phyloP scores from a whole-genome alignment of 1,140 invertebrate species.

The Aphis gossypii region DNA sequence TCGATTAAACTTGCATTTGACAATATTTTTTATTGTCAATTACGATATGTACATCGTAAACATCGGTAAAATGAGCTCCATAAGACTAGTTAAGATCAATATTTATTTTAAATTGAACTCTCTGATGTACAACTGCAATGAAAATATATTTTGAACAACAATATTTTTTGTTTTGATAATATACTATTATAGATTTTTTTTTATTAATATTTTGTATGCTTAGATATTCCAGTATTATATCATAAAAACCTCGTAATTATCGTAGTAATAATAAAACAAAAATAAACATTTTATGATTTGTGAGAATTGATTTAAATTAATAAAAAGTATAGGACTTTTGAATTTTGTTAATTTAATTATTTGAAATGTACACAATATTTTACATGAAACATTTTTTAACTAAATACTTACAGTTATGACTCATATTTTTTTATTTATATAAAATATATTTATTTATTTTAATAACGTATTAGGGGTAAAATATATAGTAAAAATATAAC shows the following conservation, averaged over 20 bases:
- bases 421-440: neutral
- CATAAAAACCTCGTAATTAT: neutral
- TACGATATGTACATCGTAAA: neutral
- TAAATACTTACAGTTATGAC: neutral
- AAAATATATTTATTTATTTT: neutral
- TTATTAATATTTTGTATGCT: neutral
- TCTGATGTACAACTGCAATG: neutral
- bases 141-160: constrained; percentile 24
- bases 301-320: neutral
- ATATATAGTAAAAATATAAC: neutral
- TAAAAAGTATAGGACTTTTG: neutral
- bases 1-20: constrained; percentile 22
- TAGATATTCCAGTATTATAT: neutral
- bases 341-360: neutral
- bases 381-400: neutral
- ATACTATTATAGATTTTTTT: neutral
- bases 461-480: neutral
- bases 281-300: neutral
- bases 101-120: constrained; percentile 7
- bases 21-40: constrained; percentile 8
- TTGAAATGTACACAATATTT: neutral
- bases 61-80: neutral
- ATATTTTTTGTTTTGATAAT: neutral
- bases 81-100: neutral
- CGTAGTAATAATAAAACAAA: too few relatives aligned